These are phyloP conservation scores for Bugulina stolonifera DNA, from an alignment of 2,888 invertebrate genomes.

Conservation along the genomic window DNA sequence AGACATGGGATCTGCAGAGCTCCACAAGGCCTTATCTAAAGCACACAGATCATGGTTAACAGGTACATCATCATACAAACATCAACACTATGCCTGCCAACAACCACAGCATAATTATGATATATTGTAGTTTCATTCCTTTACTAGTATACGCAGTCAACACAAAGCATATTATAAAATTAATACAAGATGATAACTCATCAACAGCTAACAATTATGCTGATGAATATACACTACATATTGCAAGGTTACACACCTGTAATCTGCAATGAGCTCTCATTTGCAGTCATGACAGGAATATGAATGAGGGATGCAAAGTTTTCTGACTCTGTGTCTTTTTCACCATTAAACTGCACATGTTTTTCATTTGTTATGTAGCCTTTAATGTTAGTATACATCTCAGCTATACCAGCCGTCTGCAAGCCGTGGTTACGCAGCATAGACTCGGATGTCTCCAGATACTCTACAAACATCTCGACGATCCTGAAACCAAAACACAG, in stretches of 20 bases:
- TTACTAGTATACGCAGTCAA: too few relatives aligned
- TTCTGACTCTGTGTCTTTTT: neutral
- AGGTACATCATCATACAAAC: too few relatives aligned
- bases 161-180: too few relatives aligned
- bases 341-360: neutral
- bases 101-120: too few relatives aligned
- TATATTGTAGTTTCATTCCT: too few relatives aligned
- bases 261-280: neutral
- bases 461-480: neutral
- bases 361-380: neutral
- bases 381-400: conserved; percentile 20
- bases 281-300: neutral
- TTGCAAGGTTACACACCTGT: neutral
- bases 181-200: too few relatives aligned
- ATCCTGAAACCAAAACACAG: neutral
- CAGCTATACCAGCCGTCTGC: neutral
- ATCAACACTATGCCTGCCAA: too few relatives aligned
- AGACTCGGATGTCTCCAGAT: neutral
- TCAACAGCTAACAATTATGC: neutral
- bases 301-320: neutral
- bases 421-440: neutral
- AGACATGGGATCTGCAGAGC: neutral
- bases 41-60: too few relatives aligned
- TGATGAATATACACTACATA: neutral
- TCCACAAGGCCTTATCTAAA: neutral